Base-by-base conservation (phyloP, 2,797 vertebrate species). In the Euthynnus affinis region DNA sequence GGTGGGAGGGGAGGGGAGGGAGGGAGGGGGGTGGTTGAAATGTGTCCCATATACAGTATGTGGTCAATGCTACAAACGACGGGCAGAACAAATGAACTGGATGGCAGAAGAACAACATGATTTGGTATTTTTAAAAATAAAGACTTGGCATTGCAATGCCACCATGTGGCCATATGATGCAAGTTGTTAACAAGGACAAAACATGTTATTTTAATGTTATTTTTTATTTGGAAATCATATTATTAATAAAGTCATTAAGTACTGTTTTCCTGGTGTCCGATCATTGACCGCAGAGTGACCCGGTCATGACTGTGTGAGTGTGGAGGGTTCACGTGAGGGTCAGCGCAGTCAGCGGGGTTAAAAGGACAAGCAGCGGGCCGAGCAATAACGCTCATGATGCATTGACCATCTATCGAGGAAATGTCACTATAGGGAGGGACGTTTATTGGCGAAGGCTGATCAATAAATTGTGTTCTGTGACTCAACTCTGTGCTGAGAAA, bases 191-290 rank as follows among this genome's bases (percentile, higher is more conserved):
- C 88, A 62, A 95, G 91, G 93, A 94, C 86, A 89, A 94, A 93
- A 92, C 79, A 88, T 92, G 92, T 95, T 94, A 91, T 95, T 95
- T 95, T 95, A 90, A 92, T 93, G 92, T 95, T 93, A 88, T 93
- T 94, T 95, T 95, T 96, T 93, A 92, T 96, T 94, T 94, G 90
- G 71, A 94, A 95, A 94, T 95, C 93, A 95, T 95, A 95, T 94
- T 94, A 95, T 94, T 93, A 96, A 96, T 96, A 96, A 96, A 96
- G 93, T 96, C 94, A 94, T 94, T 91, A 94, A 96, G 94, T 95
- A 96, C 94, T 95, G 94, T 95, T 85, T 78, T 71, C 58, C 64
- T 22, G 78, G 74, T 71, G 66, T 86, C 79, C 42, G 0, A n/a
- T 90, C 77, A 48, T 68, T 94, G 87, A 78, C 89, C 85, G 61